Percentiles rank a stretch among this genome's conserved stretches.
Evolutionary conservation across 2,797 vertebrate genomes (phyloP).

Genomic region (Danio albolineatus): DNA sequence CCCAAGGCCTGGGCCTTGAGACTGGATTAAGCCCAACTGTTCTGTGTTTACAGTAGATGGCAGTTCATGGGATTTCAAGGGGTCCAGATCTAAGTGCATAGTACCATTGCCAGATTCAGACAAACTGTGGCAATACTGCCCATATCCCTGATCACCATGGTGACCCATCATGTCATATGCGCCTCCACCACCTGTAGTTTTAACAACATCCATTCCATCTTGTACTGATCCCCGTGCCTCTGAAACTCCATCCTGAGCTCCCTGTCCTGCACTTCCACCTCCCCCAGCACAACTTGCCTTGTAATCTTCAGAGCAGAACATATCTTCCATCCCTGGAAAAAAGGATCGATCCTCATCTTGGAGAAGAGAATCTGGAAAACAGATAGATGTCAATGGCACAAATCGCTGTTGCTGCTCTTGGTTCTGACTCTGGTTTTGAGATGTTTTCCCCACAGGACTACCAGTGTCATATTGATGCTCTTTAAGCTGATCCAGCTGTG

Average conservation of each 20-base stretch:
- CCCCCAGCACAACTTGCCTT: conserved; percentile 79
- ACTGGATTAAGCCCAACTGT: conserved; percentile 89
- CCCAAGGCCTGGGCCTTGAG: conserved; percentile 73
- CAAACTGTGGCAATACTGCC: conserved; percentile 77
- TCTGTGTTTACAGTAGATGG: conserved; percentile 93
- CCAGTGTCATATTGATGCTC: conserved; percentile 83
- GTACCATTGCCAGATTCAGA: conserved; percentile 72
- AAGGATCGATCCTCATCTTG: conserved; percentile 92
- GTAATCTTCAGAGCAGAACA: conserved; percentile 90
- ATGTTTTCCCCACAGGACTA: conserved; percentile 71
- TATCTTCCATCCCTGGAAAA: conserved; percentile 94
- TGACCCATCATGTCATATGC: conserved; percentile 82
- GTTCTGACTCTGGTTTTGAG: conserved; percentile 70
- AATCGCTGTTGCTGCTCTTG: conserved; percentile 84
- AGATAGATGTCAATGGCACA: conserved; percentile 88
- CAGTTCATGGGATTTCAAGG: conserved; percentile 84
- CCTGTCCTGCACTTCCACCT: conserved; percentile 71
- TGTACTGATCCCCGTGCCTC: conserved; percentile 73
- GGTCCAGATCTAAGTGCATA: conserved; percentile 84
- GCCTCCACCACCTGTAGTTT: conserved; percentile 66
- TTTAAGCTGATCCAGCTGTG: conserved; percentile 79
- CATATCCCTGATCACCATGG: conserved; percentile 76
- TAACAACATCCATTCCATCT: conserved; percentile 74
- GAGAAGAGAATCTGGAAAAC: conserved; percentile 90
- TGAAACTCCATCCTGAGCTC: conserved; percentile 69